Evolutionary conservation across 2,888 invertebrate species (phyloP), one percentile per base, ranked within the genome.

Genomic region (Odontocolon sp.): DNA sequence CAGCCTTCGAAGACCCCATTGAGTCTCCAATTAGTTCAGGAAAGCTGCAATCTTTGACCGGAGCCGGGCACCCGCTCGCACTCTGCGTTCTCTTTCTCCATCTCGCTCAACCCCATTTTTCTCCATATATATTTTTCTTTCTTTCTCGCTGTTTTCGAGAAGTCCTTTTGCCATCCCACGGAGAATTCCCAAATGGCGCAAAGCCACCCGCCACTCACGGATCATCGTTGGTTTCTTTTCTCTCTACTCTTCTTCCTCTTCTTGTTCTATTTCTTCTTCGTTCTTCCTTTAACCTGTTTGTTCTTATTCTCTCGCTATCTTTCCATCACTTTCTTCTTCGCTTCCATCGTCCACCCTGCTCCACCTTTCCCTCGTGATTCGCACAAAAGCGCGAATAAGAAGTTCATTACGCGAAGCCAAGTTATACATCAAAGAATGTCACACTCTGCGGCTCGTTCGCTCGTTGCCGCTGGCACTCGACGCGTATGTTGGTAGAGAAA

Each of bases 11-110:
- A 73, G 78, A 47, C 75, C 69, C 36, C 81, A 84, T 85, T 83
- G 80, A 83, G 73, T 80, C 80, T 77, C 82, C 85, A 84, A 85
- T 85, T 85, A 85, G 84, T 85, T 85, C 85, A 83, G 85, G 83
- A 79, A 85, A 84, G 84, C 82, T 85, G 85, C 84, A 76, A 78
- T 82, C 80, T 83, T 82, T 81, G 73, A 74, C 75, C 77, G 66
- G 56, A 50, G 56, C 70, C 64, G 66, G 52, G 67, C 63, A 63
- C 57, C 40, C 64, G n/a, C n/a, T n/a, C n/a, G 56, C 64, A 63
- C 33, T 38, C 50, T 28, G 38, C 21, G 56, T 26, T 45, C 45
- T 45, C 68, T 45, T 33, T 67, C 21, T 42, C 28, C 21, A 47
- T 66, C 42, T 40, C 31, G 16, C 47, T 38, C 64, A 42, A 9